Evolutionary conservation across 2,797 vertebrate genomes (phyloP).

Genomic region (Todus mexicanus): DNA sequence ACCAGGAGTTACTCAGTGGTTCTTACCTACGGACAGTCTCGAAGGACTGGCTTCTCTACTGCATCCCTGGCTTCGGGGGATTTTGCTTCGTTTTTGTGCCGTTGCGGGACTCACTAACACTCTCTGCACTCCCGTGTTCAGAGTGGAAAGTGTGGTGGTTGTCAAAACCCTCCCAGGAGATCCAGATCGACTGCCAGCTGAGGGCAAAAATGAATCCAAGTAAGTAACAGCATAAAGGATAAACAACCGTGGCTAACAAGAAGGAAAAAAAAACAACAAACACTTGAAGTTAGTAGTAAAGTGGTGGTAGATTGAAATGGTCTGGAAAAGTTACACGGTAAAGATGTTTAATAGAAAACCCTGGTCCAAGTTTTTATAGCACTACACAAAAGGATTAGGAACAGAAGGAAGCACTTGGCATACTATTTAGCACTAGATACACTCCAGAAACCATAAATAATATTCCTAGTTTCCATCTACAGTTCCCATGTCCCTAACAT

Average conservation of each 20-base stretch:
- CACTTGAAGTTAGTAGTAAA: background rate
- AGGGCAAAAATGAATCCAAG: conserved; percentile 39
- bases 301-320: conserved; percentile 22
- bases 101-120: conserved; percentile 80
- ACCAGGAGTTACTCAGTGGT: background rate
- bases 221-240: background rate
- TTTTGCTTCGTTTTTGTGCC: conserved; percentile 89
- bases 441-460: background rate
- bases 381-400: background rate
- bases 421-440: background rate
- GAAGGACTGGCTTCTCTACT: conserved; percentile 97
- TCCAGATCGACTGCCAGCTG: conserved; percentile 95
- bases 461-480: background rate
- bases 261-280: background rate
- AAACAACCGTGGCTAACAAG: background rate
- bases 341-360: background rate
- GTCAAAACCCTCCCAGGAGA: conserved; percentile 94
- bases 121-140: conserved; percentile 89
- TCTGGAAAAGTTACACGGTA: conserved; percentile 9
- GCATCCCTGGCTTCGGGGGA: conserved; percentile 96
- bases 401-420: background rate
- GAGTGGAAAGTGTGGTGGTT: conserved; percentile 89
- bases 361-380: background rate
- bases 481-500: background rate
- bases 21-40: conserved; percentile 92